These are phyloP conservation scores for Pollachius pollachius DNA, from an alignment of 2,113 vertebrate species.

Conservation along the genomic window DNA sequence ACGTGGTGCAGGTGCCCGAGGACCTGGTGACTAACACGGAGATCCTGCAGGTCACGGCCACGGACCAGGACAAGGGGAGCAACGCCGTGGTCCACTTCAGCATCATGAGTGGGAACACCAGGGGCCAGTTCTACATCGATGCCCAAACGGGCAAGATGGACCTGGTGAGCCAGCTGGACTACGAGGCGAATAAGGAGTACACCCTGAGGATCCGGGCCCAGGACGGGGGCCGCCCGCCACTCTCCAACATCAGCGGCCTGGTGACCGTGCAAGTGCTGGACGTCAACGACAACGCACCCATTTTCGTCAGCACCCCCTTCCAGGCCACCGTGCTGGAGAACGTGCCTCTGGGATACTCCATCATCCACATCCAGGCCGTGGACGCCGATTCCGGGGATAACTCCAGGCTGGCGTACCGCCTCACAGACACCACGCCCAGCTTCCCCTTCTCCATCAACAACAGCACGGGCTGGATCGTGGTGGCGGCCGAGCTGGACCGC, in stretches of 20 bases:
- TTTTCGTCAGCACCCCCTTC: constrained; percentile 95
- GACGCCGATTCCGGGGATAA: constrained; percentile 92
- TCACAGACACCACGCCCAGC: constrained; percentile 74
- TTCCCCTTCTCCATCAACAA: constrained; percentile 93
- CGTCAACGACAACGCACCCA: constrained; percentile 90
- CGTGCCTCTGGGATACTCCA: constrained; percentile 87
- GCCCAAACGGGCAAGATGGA: constrained; percentile 89
- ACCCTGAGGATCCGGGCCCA: constrained; percentile 87
- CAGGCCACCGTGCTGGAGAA: constrained; percentile 94
- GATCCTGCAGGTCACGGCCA: constrained; percentile 85
- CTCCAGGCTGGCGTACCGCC: constrained; percentile 82
- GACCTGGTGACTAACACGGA: constrained; percentile 79
- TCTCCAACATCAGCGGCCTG: constrained; percentile 91
- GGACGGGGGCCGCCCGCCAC: constrained; percentile 88
- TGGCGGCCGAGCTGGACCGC: constrained; percentile 87
- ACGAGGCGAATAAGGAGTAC: constrained; percentile 90
- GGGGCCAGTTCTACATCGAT: constrained; percentile 94
- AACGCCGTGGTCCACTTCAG: constrained; percentile 93
- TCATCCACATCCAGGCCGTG: constrained; percentile 91
- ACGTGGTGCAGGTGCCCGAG: constrained; percentile 86
- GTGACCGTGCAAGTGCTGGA: constrained; percentile 92
- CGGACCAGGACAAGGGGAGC: constrained; percentile 85
- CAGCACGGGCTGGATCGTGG: constrained; percentile 90
- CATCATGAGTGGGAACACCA: constrained; percentile 94
- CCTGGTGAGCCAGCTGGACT: constrained; percentile 88